Percentiles rank a stretch among this genome's conserved stretches.
Conservation (phyloP, 2,888 invertebrate species). For the Hypena proboscidalis region DNA sequence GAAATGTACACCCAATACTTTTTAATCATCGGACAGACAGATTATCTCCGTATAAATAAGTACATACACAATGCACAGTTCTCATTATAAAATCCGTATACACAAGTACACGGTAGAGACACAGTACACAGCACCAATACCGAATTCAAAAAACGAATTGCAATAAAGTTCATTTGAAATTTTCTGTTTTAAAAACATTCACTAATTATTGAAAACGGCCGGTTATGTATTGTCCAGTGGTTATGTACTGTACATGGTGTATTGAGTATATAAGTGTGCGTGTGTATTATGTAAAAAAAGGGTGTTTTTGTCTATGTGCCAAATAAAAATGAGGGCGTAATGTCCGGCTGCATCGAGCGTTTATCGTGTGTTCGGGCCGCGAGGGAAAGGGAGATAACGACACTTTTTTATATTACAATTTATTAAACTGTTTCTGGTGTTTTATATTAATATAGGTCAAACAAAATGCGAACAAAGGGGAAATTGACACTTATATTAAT, state of each 20-base stretch:
- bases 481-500: too few species aligned
- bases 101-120: conserved; percentile 15
- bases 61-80: conserved; percentile 12
- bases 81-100: conserved; percentile 26
- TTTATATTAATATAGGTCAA: too few species aligned
- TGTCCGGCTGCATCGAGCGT: conserved; percentile 77
- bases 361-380: conserved; percentile 63
- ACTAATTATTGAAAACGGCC: conserved; percentile 77
- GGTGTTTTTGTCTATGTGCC: conserved; percentile 84
- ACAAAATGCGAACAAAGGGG: too few species aligned
- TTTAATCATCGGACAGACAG: conserved; percentile 11
- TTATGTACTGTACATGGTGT: conserved; percentile 52
- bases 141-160: conserved; percentile 69
- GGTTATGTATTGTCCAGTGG: conserved; percentile 61
- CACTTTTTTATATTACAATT: conserved; percentile 28
- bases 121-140: conserved; percentile 57
- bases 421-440: background rate
- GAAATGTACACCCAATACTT: background rate
- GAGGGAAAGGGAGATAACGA: conserved; percentile 50
- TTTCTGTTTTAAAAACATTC: conserved; percentile 80
- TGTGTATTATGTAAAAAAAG: conserved; percentile 76
- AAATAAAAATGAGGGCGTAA: conserved; percentile 85
- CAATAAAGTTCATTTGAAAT: conserved; percentile 79
- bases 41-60: conserved; percentile 13
- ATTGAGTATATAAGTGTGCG: conserved; percentile 50